These are phyloP conservation scores for Rana temporaria DNA, from an alignment of 2,113 vertebrate species.

Conservation along the genomic window DNA sequence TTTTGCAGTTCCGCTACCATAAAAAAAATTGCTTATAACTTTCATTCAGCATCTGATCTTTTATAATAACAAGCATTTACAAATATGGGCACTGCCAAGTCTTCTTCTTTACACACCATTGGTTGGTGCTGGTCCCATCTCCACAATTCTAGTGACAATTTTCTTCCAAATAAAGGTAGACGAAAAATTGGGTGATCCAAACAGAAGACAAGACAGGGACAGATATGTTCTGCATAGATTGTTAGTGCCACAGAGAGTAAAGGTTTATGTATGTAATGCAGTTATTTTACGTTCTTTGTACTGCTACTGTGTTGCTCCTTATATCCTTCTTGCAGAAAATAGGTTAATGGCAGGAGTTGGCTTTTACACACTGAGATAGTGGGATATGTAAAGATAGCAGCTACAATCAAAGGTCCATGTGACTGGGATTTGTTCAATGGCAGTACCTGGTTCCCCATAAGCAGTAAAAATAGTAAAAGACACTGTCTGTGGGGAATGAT, in stretches of 20 bases:
- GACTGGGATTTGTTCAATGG: conserved; percentile 3
- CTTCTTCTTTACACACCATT: background rate
- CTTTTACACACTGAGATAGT: background rate
- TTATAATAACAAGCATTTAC: conserved; percentile 12
- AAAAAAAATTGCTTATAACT: no score
- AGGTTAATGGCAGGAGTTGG: conserved; percentile 54
- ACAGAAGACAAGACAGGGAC: conserved; percentile 20
- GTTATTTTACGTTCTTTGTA: background rate
- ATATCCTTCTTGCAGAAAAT: conserved; percentile 36
- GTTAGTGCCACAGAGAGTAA: conserved; percentile 48
- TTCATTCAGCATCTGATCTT: background rate
- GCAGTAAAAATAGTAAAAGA: background rate
- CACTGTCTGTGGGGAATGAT: conserved; percentile 23
- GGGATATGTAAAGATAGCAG: conserved; percentile 29
- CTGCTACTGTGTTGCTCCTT: conserved; percentile 38
- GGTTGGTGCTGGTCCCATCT: conserved; percentile 2
- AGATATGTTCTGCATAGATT: conserved; percentile 56
- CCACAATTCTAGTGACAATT: background rate
- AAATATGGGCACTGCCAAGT: background rate
- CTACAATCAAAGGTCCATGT: conserved; percentile 31
- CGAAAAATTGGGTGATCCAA: conserved; percentile 18
- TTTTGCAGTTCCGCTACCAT: no score
- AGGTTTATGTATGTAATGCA: conserved; percentile 16
- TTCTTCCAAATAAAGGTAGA: background rate
- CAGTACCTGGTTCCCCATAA: conserved; percentile 29